Evolutionary conservation across 1,140 invertebrate genomes (phyloP), one percentile per base, ranked within the genome.

Genomic region (Trichonephila clavata): DNA sequence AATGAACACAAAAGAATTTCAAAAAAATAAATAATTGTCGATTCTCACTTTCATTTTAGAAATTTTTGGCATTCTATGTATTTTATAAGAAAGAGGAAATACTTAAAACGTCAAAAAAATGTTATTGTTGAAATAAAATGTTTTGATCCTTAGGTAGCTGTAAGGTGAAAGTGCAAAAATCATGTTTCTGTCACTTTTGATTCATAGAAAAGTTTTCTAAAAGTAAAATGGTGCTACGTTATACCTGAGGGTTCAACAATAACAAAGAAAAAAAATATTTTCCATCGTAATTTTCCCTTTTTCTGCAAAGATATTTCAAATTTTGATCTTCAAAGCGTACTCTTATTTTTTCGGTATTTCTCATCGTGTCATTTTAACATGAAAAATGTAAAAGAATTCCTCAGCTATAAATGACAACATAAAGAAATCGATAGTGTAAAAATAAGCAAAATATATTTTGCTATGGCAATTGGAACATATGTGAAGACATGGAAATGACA

Each of bases 121-220:
- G n/a, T 68, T 68, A 68, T 68, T 24, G 10, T 1, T 1, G 21
- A 84, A 60, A 84, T 16, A 59, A 84, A 84, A 84, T 57, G 50
- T 20, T 32, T 32, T 21, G 21, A 57, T 83, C n/a, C 39, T 1
- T 50, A 10, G 57, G 59, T 59, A 84, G 21, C 16, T 24, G 24
- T 20, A 10, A 21, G 10, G 43, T 3, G 83, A 84, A 84, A 59
- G 83, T 50, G 83, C 16, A 84, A 50, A 84, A 84, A 84, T 84
- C 83, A 84, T 84, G 83, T 84, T 84, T 32, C 50, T 84, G 83
- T 84, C 83, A 84, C 24, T 50, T 84, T 84, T 84, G 83, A 84
- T 84, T 84, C 83, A 84, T 84, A 50, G n/a, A 10, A 18, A 14
- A 84, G 50, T 57, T 32, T 50, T 84, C 43, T 59, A 50, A 50